A percentile compares a stretch with the other conserved stretches of the same genome.
phyloP scores from a whole-genome alignment of 2,797 vertebrate species.

The Acanthornis magna region DNA sequence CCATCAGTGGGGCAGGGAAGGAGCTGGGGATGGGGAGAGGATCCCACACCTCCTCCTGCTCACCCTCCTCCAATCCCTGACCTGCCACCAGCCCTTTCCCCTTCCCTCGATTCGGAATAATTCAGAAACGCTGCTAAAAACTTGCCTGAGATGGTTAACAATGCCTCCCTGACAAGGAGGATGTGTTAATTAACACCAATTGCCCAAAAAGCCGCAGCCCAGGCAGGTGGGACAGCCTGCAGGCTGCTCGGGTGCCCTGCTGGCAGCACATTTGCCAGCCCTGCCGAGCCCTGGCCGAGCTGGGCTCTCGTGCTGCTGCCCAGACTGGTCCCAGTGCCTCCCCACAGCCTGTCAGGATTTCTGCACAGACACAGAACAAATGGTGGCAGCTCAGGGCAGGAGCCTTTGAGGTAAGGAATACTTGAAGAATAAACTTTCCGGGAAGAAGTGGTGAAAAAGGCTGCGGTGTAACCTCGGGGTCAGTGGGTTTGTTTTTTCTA shows the following conservation, averaged over 20 bases:
- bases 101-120: slow-evolving; percentile 45
- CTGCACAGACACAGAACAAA: rapidly evolving
- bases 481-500: neutral
- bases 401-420: neutral
- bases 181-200: slow-evolving; percentile 64
- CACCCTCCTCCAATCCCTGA: neutral
- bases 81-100: neutral
- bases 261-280: neutral
- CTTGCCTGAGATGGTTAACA: slow-evolving; percentile 37
- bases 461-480: rapidly evolving
- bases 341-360: neutral
- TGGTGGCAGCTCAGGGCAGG: neutral
- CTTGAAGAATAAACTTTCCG: neutral
- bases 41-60: neutral
- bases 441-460: neutral
- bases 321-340: neutral
- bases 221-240: neutral
- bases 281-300: neutral
- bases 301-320: neutral
- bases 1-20: rapidly evolving
- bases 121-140: slow-evolving; percentile 56
- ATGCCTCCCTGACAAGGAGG: slow-evolving; percentile 25
- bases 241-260: neutral
- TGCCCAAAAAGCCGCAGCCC: neutral
- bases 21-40: neutral